A percentile compares a stretch with the other conserved stretches of the same genome.
Evolutionary conservation across 2,113 vertebrate species (phyloP).

Genomic region (Silurus asotus): DNA sequence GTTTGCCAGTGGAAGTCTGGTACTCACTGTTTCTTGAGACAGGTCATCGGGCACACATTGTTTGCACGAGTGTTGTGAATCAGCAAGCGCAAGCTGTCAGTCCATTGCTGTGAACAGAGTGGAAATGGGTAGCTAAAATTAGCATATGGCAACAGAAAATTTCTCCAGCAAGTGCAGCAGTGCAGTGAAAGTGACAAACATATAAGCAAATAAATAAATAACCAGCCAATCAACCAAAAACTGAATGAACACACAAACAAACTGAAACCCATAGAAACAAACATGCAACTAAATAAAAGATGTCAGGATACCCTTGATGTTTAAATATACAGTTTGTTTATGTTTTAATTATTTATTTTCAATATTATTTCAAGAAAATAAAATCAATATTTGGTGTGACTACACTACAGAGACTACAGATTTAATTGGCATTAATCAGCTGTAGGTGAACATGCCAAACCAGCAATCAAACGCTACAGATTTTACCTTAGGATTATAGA

Average conservation of each 20-base stretch:
- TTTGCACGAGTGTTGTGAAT: constrained; percentile 97
- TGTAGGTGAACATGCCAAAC: too few relatives aligned
- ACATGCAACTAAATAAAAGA: background rate
- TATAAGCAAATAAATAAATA: background rate
- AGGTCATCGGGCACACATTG: constrained; percentile 98
- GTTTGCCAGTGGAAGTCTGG: constrained; percentile 7
- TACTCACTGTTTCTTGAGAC: constrained; percentile 98
- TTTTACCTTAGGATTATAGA: too few relatives aligned
- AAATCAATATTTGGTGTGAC: background rate
- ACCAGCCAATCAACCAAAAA: background rate
- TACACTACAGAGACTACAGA: too few relatives aligned
- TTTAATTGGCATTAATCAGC: too few relatives aligned
- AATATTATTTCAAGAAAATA: background rate
- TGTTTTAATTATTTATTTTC: background rate
- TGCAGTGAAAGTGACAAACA: background rate
- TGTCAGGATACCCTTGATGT: background rate
- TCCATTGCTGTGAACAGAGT: constrained; percentile 83
- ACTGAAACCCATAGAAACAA: background rate
- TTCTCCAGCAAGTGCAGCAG: background rate
- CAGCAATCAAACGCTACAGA: too few relatives aligned
- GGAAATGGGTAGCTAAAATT: constrained; percentile 22
- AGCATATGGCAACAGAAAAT: background rate
- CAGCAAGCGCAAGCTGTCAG: constrained; percentile 89
- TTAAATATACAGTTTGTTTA: background rate
- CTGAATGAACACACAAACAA: background rate